Conservation (phyloP, 2,113 vertebrate species). For the Neogobius melanostomus region DNA sequence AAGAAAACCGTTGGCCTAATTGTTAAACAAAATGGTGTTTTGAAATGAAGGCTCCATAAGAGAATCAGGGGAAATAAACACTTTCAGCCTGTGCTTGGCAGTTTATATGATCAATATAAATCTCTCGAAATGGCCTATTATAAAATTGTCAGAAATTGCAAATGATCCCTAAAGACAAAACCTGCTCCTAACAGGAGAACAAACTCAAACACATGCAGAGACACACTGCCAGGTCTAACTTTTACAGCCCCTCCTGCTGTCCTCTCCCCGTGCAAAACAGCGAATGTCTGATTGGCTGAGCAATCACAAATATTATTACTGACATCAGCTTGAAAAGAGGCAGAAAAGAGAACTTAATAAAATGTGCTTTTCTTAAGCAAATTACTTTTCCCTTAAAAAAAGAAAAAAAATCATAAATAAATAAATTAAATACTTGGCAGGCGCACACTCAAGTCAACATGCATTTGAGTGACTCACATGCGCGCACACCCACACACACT, state of each 20-base stretch:
- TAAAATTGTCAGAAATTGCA: slow-evolving; percentile 60
- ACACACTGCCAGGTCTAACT: slow-evolving; percentile 23
- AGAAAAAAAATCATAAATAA: slow-evolving; percentile 14
- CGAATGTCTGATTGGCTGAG: slow-evolving; percentile 49
- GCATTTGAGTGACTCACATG: slow-evolving; percentile 45
- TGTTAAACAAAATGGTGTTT: too few relatives aligned
- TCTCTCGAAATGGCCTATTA: slow-evolving; percentile 61
- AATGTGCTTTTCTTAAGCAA: slow-evolving; percentile 52
- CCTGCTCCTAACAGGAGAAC: slow-evolving; percentile 30
- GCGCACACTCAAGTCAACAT: slow-evolving; percentile 33
- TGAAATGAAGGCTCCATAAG: slow-evolving; percentile 3
- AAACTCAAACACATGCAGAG: slow-evolving; percentile 20
- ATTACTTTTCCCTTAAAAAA: slow-evolving; percentile 36
- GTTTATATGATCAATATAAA: slow-evolving; percentile 66
- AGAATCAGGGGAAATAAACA: slow-evolving; percentile 33
- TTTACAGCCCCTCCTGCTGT: background rate
- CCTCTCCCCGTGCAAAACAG: slow-evolving; percentile 19
- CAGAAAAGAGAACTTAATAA: slow-evolving; percentile 37
- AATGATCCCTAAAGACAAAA: slow-evolving; percentile 63
- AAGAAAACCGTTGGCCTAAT: too few relatives aligned
- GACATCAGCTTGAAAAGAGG: slow-evolving; percentile 14
- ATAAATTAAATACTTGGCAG: slow-evolving; percentile 28
- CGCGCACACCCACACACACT: slow-evolving; percentile 13
- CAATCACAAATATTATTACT: slow-evolving; percentile 51
- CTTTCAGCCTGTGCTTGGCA: slow-evolving; percentile 52